Conservation (phyloP, 2,888 invertebrate genomes). For the Thymelicus acteon region DNA sequence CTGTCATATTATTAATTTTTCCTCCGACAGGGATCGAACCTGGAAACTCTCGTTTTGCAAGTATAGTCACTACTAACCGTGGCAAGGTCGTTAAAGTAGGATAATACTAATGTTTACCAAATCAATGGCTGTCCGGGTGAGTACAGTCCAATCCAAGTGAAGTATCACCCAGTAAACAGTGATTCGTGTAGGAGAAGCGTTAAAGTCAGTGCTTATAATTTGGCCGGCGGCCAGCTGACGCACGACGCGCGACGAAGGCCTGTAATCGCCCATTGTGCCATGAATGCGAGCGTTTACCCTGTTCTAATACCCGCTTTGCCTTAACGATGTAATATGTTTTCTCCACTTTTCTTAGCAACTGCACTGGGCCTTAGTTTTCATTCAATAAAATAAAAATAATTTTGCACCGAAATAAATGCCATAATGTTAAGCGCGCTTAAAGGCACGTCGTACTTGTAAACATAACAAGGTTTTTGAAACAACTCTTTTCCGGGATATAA, state of each 20-base stretch:
- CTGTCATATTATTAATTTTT: too few species aligned
- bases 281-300: constrained; percentile 26
- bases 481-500: constrained; percentile 17
- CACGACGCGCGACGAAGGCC: constrained; percentile 13
- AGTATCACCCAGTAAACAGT: constrained; percentile 12
- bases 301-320: constrained; percentile 14
- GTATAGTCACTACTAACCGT: too few species aligned
- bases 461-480: constrained; percentile 17
- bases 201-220: constrained; percentile 31
- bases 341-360: not conserved
- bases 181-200: constrained; percentile 23
- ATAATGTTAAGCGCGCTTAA: constrained; percentile 1
- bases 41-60: too few species aligned
- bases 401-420: too few species aligned
- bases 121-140: not conserved
- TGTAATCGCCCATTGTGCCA: constrained; percentile 29
- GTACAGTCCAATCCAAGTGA: not conserved
- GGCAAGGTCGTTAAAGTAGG: too few species aligned
- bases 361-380: too few species aligned
- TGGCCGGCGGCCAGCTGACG: constrained; percentile 32
- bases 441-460: not conserved
- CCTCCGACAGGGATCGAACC: too few species aligned
- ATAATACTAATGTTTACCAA: not conserved
- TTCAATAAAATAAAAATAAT: too few species aligned
- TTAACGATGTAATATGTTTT: constrained; percentile 21